phyloP scores from a whole-genome alignment of 2,113 vertebrate species.

The Motacilla alba region DNA sequence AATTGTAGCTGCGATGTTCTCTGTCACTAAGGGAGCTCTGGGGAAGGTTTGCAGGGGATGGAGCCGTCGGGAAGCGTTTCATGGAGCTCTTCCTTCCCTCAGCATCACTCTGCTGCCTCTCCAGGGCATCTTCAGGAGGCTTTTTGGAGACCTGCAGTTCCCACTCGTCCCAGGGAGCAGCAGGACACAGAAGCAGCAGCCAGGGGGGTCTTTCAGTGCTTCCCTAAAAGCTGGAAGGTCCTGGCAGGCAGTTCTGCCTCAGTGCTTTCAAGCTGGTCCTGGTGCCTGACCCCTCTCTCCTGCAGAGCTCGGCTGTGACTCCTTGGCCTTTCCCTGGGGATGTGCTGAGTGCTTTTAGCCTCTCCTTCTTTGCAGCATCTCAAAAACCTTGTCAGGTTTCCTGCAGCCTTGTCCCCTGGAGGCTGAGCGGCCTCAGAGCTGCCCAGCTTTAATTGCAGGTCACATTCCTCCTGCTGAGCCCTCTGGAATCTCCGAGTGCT shows the following conservation, averaged over 20 bases:
- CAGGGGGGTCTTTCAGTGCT: neutral
- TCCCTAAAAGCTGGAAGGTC: neutral
- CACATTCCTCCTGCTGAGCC: neutral
- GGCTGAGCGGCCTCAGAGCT: neutral
- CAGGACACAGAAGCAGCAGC: neutral
- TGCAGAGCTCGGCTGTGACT: neutral
- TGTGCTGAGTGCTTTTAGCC: neutral
- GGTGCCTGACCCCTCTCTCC: neutral
- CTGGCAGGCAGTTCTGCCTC: neutral
- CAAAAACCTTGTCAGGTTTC: neutral
- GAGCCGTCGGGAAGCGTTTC: neutral
- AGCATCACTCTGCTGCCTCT: neutral
- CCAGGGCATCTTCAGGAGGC: neutral
- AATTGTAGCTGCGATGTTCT: slow-evolving; percentile 5
- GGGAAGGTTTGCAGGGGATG: neutral
- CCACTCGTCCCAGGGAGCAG: neutral
- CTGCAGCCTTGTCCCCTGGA: neutral
- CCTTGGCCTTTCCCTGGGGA: neutral
- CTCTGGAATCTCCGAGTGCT: neutral
- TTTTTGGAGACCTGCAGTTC: neutral
- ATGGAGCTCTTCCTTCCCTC: neutral
- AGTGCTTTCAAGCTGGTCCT: neutral
- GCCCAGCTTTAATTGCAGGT: neutral
- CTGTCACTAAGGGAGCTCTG: slow-evolving; percentile 14
- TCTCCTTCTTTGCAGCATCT: neutral